Evolutionary conservation across 2,888 invertebrate species (phyloP), one percentile per base, ranked within the genome.

Genomic region (Drosophila helvetica): DNA sequence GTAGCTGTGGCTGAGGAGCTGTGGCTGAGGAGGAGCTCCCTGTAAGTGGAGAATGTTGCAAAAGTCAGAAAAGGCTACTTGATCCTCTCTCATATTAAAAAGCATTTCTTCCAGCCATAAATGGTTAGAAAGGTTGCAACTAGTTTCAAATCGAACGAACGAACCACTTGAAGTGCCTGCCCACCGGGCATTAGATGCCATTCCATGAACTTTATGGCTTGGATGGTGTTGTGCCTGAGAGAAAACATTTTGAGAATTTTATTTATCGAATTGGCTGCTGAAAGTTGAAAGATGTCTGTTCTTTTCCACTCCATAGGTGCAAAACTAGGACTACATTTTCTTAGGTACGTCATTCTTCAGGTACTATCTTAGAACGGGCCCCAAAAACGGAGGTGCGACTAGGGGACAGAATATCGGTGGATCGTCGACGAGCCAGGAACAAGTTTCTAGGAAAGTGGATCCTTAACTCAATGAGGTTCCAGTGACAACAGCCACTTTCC

Each of bases 41-140:
- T 38, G 46, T 56, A 56, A 56, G 33, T 33, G 7, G 57, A 70
- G 70, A 70, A 56, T 52, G 62, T 56, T 46, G 17, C 38, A 18
- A 25, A 42, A 58, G 33, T 42, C 48, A 58, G 5, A 58, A 54
- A 47, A 33, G 47, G 71, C 71, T 50, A 63, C 63, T 64, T 57
- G 64, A 57, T 57, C 50, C 65, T 65, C 47, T 54, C 47, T 57
- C 70, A 58, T 64, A 70, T 71, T 71, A 71, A 71, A 71, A 71
- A 54, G 56, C 69, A 69, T 69, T 69, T 61, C 45, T 51, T 15
- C 19, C 18, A 45, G 54, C 62, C 52, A 53, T 22, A 62, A 62
- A 57, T 47, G 42, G 53, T 68, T 68, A 54, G 61, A 68, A 68
- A 68, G 68, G 68, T 52, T 58, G 43, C 52, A 27, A 45, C 47